A percentile compares a stretch with the other conserved stretches of the same genome.
Evolutionary conservation across 1,140 invertebrate genomes (phyloP).

Genomic region (Drosophila sp.): DNA sequence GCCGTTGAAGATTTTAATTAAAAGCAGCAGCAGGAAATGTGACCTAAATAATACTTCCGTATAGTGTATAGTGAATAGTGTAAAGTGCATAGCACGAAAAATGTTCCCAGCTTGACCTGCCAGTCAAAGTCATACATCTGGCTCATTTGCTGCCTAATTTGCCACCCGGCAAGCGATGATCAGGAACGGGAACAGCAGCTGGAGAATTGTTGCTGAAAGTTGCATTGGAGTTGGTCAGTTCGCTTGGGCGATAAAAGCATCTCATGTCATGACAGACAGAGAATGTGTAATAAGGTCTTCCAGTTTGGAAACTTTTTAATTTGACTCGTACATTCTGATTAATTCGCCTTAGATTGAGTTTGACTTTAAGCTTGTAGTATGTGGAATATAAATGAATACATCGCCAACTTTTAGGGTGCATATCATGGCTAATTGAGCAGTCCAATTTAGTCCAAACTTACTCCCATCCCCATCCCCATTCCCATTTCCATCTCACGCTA

Average conservation of each 20-base stretch:
- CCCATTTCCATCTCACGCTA: neutral
- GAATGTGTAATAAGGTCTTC: constrained; percentile 34
- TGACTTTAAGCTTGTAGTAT: neutral
- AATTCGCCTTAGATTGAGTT: neutral
- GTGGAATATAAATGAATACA: constrained; percentile 2
- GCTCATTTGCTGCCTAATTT: constrained; percentile 67
- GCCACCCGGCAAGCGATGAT: constrained; percentile 32
- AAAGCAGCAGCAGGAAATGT: constrained; percentile 83
- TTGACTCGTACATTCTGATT: constrained; percentile 18
- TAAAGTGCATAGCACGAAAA: no score
- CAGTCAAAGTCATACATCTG: neutral
- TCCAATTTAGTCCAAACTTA: constrained; percentile 12
- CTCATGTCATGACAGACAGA: neutral
- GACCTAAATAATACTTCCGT: constrained; percentile 82
- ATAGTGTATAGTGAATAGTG: no score
- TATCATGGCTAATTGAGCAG: neutral
- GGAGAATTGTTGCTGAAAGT: neutral
- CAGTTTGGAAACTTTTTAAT: constrained; percentile 33
- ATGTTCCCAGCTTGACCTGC: constrained; percentile 49
- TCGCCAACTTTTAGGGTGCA: neutral
- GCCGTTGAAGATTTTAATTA: constrained; percentile 77
- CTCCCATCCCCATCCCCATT: neutral
- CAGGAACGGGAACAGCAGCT: neutral
- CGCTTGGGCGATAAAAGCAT: neutral
- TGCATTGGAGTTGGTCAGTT: constrained; percentile 11